phyloP scores from a whole-genome alignment of 2,888 invertebrate genomes.

The Monochamus alternatus region DNA sequence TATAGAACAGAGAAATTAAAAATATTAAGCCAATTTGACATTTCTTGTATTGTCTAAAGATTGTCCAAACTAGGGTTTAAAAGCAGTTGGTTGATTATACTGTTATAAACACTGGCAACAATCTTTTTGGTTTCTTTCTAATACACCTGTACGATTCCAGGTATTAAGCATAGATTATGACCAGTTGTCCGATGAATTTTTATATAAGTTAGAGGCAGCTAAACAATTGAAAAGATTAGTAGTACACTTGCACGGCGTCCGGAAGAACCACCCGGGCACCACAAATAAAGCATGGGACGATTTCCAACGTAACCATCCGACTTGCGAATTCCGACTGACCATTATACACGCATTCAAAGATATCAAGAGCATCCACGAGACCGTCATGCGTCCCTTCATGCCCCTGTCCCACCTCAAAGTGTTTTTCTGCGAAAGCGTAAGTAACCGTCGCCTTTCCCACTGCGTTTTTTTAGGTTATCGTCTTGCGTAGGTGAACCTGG shows the following conservation, averaged over 20 bases:
- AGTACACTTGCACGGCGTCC: conserved; percentile 81
- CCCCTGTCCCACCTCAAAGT: conserved; percentile 83
- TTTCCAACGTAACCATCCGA: conserved; percentile 73
- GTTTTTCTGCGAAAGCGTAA: conserved; percentile 81
- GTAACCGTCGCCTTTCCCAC: conserved; percentile 47
- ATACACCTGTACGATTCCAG: conserved; percentile 54
- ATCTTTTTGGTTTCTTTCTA: too few relatives aligned
- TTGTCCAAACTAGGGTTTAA: too few relatives aligned
- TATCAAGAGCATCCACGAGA: conserved; percentile 75
- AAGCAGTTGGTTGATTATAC: too few relatives aligned
- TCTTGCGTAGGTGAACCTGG: conserved; percentile 72
- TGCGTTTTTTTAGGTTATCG: too few relatives aligned
- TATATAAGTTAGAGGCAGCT: conserved; percentile 65
- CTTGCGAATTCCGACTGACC: conserved; percentile 76
- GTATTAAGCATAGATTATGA: conserved; percentile 76
- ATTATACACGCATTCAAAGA: conserved; percentile 82
- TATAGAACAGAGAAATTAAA: too few relatives aligned
- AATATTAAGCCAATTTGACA: too few relatives aligned
- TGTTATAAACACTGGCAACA: too few relatives aligned
- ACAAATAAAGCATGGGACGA: conserved; percentile 78
- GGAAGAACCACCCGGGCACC: conserved; percentile 77
- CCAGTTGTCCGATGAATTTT: conserved; percentile 72
- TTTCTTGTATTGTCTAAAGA: too few relatives aligned
- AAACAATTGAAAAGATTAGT: conserved; percentile 75
- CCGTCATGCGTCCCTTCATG: conserved; percentile 80